Base-by-base conservation (phyloP, 2,888 invertebrate genomes). In the Leptinotarsa haldemani region DNA sequence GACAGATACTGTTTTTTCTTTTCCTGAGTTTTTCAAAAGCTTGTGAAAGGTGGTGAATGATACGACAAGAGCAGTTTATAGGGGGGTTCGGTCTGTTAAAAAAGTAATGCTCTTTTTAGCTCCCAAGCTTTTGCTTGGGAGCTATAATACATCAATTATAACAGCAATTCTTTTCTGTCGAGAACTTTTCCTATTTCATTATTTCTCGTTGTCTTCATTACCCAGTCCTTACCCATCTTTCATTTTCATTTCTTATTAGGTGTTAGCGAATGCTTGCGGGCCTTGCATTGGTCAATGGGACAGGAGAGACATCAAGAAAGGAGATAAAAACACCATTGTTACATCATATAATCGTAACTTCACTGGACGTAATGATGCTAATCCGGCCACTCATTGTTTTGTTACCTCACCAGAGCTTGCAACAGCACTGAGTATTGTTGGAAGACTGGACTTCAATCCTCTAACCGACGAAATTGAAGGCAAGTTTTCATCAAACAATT, bases 231-330 rank as follows among this genome's bases (percentile, higher is more conserved):
- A 30, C 7, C 7, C 30, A 7, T 30, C 2, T 5, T 53, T 22
- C 9, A 56, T 53, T 56, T 52, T 9, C 12, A 20, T 16, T 67
- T 68, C 15, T 69, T 76, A 70, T 4, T 72, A 91, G 91, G 93
- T 99, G 3, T 90, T 99, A 80, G 99, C 99, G 4, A 99, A 99
- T 88, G 99, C 99, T 7, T 99, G 99, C 87, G 99, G 99, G 1
- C 99, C 99, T 3, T 99, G 99, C 90, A 99, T 99, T 88, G 99
- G 99, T 70, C 99, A 99, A 86, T 99, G 99, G 99, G 97, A 99
- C 89, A 94, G 99, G 80, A 90, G 95, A 85, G 99, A 99, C 88
- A 94, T 98, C 46, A 97, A 98, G 90, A 99, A 99, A 88, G 99
- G 99, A 58, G 99, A 99, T 78, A 98, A 98, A 90, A 99, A 99